These are phyloP conservation scores for Zootoca vivipara DNA, from an alignment of 2,113 vertebrate genomes.

Conservation along the genomic window DNA sequence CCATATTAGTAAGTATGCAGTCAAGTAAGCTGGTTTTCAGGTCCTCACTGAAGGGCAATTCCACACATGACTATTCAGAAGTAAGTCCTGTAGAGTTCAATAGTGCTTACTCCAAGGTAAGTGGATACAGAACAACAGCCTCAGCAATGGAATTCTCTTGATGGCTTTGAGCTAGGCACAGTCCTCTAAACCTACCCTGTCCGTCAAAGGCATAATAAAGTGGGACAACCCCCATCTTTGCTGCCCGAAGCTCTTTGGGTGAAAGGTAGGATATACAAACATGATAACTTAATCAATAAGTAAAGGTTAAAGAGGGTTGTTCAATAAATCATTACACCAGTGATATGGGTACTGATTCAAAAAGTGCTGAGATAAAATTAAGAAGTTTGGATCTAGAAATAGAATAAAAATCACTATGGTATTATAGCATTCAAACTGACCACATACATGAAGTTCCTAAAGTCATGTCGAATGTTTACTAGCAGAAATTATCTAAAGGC, in stretches of 20 bases:
- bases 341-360: not conserved
- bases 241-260: not conserved
- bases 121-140: no score
- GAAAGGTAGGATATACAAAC: not conserved
- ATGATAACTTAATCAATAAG: not conserved
- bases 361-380: not conserved
- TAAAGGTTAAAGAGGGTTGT: not conserved
- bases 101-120: no score
- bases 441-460: no score
- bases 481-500: not conserved
- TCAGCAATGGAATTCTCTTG: not conserved
- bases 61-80: no score
- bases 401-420: no score
- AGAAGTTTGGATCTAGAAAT: no score
- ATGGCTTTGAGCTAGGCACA: not conserved
- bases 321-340: not conserved
- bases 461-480: no score
- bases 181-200: not conserved
- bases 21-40: not conserved
- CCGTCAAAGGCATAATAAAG: not conserved
- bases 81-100: no score
- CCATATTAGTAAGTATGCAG: not conserved
- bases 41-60: not conserved
- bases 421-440: no score
- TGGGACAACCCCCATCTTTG: not conserved